Evolutionary conservation across 30 jellyfish, hydroid and myxozoan genomes (phyloP).

Genomic region (Turritopsis dohrnii): DNA sequence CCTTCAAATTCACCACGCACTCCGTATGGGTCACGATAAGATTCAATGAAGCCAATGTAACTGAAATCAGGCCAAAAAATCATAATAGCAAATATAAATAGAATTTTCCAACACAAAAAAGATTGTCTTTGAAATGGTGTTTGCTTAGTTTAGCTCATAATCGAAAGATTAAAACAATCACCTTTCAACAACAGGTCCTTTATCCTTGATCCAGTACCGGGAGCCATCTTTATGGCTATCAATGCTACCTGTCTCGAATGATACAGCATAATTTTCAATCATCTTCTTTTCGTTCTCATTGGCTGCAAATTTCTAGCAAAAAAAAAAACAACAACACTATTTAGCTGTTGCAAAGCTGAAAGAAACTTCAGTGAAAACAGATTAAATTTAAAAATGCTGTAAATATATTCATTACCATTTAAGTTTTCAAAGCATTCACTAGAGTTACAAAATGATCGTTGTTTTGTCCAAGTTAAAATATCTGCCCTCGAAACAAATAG

Average conservation of each 20-base stretch:
- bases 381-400: too few relatives aligned
- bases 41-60: conserved; percentile 90
- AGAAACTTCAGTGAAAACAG: too few relatives aligned
- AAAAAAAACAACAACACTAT: too few relatives aligned
- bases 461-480: too few relatives aligned
- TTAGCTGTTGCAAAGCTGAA: too few relatives aligned
- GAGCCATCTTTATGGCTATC: conserved; percentile 94
- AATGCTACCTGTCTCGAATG: conserved; percentile 75
- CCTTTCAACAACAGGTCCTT: conserved; percentile 96
- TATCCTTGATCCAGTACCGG: conserved; percentile 81
- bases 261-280: conserved; percentile 69
- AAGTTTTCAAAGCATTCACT: too few relatives aligned
- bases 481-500: too few relatives aligned
- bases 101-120: background rate
- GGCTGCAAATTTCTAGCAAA: conserved; percentile 73
- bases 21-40: conserved; percentile 95
- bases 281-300: conserved; percentile 65
- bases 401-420: too few relatives aligned
- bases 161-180: conserved; percentile 3
- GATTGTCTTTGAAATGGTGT: too few relatives aligned
- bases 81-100: background rate
- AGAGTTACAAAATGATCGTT: too few relatives aligned
- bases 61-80: conserved; percentile 41
- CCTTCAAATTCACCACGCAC: conserved; percentile 99
- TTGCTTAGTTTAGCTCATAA: background rate